phyloP scores from a whole-genome alignment of 2,797 vertebrate species.

The Petrocephalus sullivani region DNA sequence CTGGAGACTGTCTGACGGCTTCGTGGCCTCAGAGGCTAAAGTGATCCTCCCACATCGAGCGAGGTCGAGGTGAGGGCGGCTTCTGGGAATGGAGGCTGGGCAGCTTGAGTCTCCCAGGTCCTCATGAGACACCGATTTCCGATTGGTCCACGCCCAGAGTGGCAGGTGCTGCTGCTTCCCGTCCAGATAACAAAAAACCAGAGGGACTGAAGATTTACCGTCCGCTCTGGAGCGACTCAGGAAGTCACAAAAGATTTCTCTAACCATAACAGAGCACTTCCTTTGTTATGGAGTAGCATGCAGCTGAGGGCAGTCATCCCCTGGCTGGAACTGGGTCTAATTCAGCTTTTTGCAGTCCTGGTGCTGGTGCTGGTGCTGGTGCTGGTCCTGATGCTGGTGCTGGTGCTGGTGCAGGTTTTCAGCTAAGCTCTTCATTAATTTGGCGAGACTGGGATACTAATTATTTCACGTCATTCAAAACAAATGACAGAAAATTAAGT shows the following conservation, averaged over 20 bases:
- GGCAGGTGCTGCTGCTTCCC: background rate
- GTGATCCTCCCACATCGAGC: constrained; percentile 90
- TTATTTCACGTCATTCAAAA: background rate
- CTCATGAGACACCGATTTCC: background rate
- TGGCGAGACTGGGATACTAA: background rate
- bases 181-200: background rate
- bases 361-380: background rate
- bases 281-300: background rate
- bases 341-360: background rate
- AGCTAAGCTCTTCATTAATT: background rate
- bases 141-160: background rate
- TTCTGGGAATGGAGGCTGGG: background rate
- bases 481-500: background rate
- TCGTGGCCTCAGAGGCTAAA: constrained; percentile 96
- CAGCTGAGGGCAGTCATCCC: too few species aligned
- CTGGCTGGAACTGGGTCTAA: background rate
- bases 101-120: background rate
- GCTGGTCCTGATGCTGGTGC: background rate
- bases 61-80: constrained; percentile 78
- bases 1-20: constrained; percentile 96
- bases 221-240: background rate
- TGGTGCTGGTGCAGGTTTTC: too few species aligned
- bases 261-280: background rate
- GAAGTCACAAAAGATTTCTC: background rate
- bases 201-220: background rate